A percentile compares a stretch with the other conserved stretches of the same genome.
Evolutionary conservation across 2,888 invertebrate species (phyloP).

Genomic region (Melanophora roralis): DNA sequence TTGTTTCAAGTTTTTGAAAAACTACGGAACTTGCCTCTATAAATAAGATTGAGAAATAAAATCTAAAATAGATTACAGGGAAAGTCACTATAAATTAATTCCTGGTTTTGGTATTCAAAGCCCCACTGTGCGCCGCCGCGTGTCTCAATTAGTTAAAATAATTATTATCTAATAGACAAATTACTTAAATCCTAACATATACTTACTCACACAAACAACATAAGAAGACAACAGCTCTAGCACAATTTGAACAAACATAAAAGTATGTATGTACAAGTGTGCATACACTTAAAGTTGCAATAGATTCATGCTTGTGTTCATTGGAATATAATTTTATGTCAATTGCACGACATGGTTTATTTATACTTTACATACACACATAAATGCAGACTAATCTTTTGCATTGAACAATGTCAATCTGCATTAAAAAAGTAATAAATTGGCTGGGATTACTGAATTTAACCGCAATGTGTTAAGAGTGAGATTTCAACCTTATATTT

Average conservation of each 20-base stretch:
- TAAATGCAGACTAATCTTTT: no score
- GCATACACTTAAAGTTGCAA: no score
- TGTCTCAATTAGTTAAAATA: conserved; percentile 56
- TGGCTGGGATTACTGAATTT: conserved; percentile 40
- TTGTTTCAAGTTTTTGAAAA: no score
- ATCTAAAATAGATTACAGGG: no score
- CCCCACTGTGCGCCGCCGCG: no score
- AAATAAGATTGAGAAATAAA: no score
- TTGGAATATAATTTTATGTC: conserved; percentile 18
- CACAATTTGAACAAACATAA: no score
- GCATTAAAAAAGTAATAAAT: conserved; percentile 56
- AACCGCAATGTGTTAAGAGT: conserved; percentile 29
- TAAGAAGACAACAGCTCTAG: no score
- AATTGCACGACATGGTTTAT: background rate
- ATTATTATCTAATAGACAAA: conserved; percentile 45
- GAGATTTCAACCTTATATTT: conserved; percentile 13
- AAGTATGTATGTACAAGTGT: background rate
- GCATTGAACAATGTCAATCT: conserved; percentile 55
- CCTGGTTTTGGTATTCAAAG: no score
- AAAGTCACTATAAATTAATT: no score
- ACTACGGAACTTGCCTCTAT: no score
- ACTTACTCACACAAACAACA: no score
- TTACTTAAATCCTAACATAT: conserved; percentile 18
- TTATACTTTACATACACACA: background rate
- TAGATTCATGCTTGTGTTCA: background rate